Evolutionary conservation across 2,113 vertebrate genomes (phyloP).

Genomic region (Epinephelus fuscoguttatus): DNA sequence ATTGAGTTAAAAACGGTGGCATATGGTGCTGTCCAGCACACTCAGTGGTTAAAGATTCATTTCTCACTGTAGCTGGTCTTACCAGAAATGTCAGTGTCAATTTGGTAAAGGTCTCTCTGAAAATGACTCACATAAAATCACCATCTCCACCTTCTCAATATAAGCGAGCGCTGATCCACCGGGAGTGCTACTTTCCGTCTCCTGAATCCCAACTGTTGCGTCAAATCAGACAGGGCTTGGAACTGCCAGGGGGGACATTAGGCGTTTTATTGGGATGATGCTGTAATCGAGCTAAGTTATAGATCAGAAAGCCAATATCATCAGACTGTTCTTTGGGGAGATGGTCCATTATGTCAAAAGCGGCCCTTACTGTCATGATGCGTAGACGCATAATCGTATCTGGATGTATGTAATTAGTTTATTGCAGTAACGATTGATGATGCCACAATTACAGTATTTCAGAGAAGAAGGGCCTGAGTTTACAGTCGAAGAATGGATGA

Average conservation of each 20-base stretch:
- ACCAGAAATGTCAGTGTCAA: conserved; percentile 47
- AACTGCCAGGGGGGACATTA: conserved; percentile 19
- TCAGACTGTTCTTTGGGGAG: conserved; percentile 34
- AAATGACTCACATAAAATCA: conserved; percentile 49
- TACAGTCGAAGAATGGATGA: conserved; percentile 44
- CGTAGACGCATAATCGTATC: conserved; percentile 12
- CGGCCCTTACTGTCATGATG: conserved; percentile 32
- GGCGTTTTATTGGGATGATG: conserved; percentile 29
- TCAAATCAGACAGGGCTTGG: neutral
- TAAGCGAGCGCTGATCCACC: conserved; percentile 13
- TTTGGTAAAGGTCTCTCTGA: conserved; percentile 51
- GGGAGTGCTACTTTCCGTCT: conserved; percentile 28
- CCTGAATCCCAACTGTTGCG: conserved; percentile 18
- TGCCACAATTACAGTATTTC: conserved; percentile 39
- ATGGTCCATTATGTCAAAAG: conserved; percentile 50
- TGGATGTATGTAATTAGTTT: conserved; percentile 53
- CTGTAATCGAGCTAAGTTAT: conserved; percentile 41
- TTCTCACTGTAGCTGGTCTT: conserved; percentile 23
- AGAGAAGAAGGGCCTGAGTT: conserved; percentile 28
- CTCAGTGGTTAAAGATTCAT: conserved; percentile 35
- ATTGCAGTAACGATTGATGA: conserved; percentile 32
- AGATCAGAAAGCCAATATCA: conserved; percentile 57
- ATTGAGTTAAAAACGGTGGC: neutral
- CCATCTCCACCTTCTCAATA: conserved; percentile 21
- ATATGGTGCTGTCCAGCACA: neutral